phyloP scores from a whole-genome alignment of 1,140 invertebrate genomes.

The Potamilus streckersoni region DNA sequence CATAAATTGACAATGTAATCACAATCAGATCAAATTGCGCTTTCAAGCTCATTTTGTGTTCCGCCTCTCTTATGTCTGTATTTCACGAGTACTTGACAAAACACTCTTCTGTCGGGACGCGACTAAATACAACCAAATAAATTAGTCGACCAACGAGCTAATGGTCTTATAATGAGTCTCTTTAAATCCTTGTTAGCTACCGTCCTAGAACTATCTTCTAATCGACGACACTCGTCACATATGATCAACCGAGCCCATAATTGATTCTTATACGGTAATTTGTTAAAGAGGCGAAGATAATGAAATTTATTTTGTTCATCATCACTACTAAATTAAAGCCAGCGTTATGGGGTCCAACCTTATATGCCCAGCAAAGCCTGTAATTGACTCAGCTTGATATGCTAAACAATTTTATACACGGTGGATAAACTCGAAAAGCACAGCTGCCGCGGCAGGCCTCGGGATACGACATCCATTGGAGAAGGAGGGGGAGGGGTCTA shows the following conservation, averaged over 20 bases:
- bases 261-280: constrained; percentile 34
- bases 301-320: constrained; percentile 31
- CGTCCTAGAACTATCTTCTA: not conserved
- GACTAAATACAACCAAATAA: no score
- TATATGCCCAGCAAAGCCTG: constrained; percentile 10
- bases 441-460: not conserved
- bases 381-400: constrained; percentile 7
- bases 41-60: no score
- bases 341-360: constrained; percentile 4
- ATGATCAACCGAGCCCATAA: constrained; percentile 6
- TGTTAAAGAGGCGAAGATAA: constrained; percentile 26
- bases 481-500: not conserved
- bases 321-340: constrained; percentile 25
- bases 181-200: constrained; percentile 5
- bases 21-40: no score
- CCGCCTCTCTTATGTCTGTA: no score
- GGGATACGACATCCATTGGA: constrained; percentile 11
- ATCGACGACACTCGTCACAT: not conserved
- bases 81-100: no score
- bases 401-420: constrained; percentile 20
- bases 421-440: not conserved
- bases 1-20: no score
- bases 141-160: constrained; percentile 23
- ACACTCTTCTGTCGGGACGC: no score
- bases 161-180: constrained; percentile 15